phyloP scores from a whole-genome alignment of 2,113 vertebrate genomes.

The Pseudopodoces humilis region DNA sequence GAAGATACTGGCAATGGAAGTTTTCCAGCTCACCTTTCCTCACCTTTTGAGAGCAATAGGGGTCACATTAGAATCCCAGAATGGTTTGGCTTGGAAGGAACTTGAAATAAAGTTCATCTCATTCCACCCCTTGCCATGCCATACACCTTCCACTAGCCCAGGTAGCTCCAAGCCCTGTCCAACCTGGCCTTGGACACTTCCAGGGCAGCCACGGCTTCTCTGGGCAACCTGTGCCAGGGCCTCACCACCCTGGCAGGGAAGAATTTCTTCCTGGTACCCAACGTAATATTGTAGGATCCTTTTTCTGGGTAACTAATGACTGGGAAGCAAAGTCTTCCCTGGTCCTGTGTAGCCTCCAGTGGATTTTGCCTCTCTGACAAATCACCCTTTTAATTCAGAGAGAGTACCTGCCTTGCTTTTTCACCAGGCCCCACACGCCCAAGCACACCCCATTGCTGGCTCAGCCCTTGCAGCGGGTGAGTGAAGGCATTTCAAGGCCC shows the following conservation, averaged over 20 bases:
- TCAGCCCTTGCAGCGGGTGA: background rate
- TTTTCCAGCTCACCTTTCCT: background rate
- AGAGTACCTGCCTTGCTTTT: background rate
- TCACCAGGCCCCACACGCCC: background rate
- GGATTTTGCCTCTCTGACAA: background rate
- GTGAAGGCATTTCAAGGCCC: background rate
- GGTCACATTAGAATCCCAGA: background rate
- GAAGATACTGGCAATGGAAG: background rate
- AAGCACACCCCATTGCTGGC: background rate
- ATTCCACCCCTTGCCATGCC: background rate
- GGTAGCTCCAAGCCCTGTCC: rapidly evolving
- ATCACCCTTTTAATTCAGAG: background rate
- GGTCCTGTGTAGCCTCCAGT: background rate
- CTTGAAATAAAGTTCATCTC: background rate
- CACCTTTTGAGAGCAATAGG: background rate
- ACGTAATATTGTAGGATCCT: background rate
- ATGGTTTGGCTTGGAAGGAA: background rate
- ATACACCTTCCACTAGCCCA: background rate
- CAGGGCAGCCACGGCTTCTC: background rate
- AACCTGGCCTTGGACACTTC: rapidly evolving
- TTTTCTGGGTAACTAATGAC: background rate
- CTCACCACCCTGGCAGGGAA: background rate
- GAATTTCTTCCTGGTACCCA: background rate
- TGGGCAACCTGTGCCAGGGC: background rate
- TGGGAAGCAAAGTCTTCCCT: background rate